These are phyloP conservation scores for Holcopasites calliopsidis DNA, from an alignment of 1,140 invertebrate species.

Conservation along the genomic window DNA sequence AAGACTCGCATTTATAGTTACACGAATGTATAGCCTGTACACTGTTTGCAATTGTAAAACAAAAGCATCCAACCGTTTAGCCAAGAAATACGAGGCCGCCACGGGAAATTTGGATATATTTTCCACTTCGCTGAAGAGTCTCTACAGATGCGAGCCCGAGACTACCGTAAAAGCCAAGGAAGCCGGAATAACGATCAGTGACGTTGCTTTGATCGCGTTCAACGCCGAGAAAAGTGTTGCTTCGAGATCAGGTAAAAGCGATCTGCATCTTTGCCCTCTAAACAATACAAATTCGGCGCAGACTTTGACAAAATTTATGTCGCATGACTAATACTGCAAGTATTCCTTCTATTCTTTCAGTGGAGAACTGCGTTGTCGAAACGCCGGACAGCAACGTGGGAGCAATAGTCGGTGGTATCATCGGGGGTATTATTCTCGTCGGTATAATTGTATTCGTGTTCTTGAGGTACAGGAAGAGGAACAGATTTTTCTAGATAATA, in stretches of 20 bases:
- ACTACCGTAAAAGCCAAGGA: rapidly evolving
- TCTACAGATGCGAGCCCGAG: not conserved
- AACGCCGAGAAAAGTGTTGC: conserved; percentile 12
- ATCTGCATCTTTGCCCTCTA: not conserved
- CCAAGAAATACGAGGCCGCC: rapidly evolving
- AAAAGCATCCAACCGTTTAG: too few relatives aligned
- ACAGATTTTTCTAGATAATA: not conserved
- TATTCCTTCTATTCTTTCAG: not conserved
- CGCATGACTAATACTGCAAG: not conserved
- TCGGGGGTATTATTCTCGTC: not conserved
- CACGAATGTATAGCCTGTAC: too few relatives aligned
- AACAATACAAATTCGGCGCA: not conserved
- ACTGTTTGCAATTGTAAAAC: too few relatives aligned
- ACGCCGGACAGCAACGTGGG: not conserved
- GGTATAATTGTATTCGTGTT: not conserved
- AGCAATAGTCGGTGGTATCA: conserved; percentile 38
- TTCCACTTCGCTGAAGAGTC: not conserved
- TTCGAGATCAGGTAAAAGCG: conserved; percentile 35
- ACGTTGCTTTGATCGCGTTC: conserved; percentile 53
- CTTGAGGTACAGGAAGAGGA: not conserved
- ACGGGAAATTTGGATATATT: not conserved
- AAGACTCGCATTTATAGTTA: not conserved
- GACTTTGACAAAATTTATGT: too few relatives aligned
- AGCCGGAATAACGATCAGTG: not conserved
- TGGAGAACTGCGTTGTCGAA: not conserved